phyloP scores from a whole-genome alignment of 1,140 invertebrate species.

The Ceratitis capitata region DNA sequence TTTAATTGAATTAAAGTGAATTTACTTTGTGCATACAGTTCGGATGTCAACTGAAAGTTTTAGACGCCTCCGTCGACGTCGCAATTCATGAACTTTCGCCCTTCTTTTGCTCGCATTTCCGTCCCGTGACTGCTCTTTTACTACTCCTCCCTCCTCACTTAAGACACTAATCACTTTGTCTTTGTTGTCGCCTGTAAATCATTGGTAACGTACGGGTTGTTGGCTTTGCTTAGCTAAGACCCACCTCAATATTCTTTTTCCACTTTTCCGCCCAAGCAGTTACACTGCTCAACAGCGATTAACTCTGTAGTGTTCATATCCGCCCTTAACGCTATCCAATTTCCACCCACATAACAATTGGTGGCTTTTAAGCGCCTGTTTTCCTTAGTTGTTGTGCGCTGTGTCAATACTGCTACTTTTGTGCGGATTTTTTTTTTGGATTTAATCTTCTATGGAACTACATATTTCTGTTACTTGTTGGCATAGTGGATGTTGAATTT shows the following conservation, averaged over 20 bases:
- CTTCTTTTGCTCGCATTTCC: neutral
- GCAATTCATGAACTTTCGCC: neutral
- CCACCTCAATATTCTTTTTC: neutral
- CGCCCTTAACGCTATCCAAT: neutral
- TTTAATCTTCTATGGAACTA: neutral
- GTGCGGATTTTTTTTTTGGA: neutral
- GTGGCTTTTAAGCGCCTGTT: neutral
- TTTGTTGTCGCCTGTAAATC: neutral
- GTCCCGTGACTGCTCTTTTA: no score
- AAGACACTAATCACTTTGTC: neutral
- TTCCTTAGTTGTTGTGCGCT: neutral
- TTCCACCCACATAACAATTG: neutral
- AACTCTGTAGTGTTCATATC: neutral
- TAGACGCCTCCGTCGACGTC: neutral
- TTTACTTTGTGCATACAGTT: neutral
- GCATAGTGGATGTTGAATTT: neutral
- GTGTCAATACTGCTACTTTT: constrained; percentile 13
- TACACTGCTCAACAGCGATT: neutral
- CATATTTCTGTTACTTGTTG: neutral
- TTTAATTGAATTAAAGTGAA: constrained; percentile 36
- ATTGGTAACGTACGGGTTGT: constrained; percentile 15
- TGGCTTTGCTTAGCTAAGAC: constrained; percentile 21
- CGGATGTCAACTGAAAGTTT: constrained; percentile 23
- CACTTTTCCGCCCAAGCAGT: neutral
- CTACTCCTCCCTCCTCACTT: neutral